Evolutionary conservation across 2,888 invertebrate species (phyloP), one percentile per base, ranked within the genome.

Genomic region (Notodonta dromedarius): DNA sequence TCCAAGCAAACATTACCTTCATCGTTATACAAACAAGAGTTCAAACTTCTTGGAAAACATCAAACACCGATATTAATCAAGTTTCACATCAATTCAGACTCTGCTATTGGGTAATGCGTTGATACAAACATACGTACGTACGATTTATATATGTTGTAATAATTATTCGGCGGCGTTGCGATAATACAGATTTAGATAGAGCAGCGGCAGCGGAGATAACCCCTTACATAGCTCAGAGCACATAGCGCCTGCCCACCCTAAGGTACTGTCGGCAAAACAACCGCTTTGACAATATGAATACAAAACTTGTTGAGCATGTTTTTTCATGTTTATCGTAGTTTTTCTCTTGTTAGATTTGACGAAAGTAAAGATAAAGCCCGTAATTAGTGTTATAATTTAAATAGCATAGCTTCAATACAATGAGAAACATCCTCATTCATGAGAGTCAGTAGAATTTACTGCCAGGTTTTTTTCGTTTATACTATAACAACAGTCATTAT

Each of bases 161-260:
- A 90, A 93, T 92, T 91, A 91, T 91, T 90, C 87, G 90, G 89
- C 83, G 83, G 83, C 84, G 88, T 88, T 85, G 89, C 88, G 93
- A 93, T 93, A 91, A 88, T 88, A 92, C 90, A 92, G 93, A 93
- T 93, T 90, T 89, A 91, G 93, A 93, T 93, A 93, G 89, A 84
- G 87, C 86, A 78, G 76, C 84, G 84, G 80, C 87, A 81, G 84
- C 82, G 77, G 80, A 91, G 93, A 93, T 93, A 93, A 93, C 93
- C 93, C 90, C 91, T 88, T 91, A 92, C 91, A 92, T 92, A 93
- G 93, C 90, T 91, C 85, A 87, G 78, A 89, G 89, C 89, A 92
- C 88, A 92, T 92, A 92, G 87, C 87, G 89, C 89, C 84, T 79
- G 71, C 83, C 88, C 86, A 77, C 88, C 90, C 88, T 63, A 0